A percentile compares a stretch with the other conserved stretches of the same genome.
These are phyloP conservation scores for Drosophila trichaetosa DNA, from an alignment of 2,888 invertebrate genomes.

Conservation along the genomic window DNA sequence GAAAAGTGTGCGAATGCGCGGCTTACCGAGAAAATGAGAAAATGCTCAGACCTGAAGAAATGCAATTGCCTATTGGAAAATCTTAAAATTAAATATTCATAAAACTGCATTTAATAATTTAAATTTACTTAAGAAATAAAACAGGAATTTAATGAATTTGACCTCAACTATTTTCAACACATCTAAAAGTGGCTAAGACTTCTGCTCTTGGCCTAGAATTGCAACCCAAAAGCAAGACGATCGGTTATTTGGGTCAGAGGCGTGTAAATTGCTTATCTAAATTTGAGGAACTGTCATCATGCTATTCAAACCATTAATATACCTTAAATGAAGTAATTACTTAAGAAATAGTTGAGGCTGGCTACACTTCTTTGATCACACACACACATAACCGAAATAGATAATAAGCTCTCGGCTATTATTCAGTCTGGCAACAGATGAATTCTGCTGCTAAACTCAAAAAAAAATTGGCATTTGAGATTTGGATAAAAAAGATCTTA, in stretches of 20 bases:
- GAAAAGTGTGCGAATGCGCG: not conserved
- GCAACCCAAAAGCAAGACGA: not conserved
- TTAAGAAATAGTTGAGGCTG: not conserved
- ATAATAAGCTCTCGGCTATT: not conserved
- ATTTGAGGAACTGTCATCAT: not conserved
- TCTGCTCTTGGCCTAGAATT: not conserved
- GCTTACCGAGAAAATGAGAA: not conserved
- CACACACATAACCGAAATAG: not conserved
- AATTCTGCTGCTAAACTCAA: not conserved
- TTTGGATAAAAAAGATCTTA: not conserved
- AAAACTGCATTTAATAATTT: accelerated
- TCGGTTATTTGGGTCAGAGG: not conserved
- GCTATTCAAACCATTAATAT: not conserved
- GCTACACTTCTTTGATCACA: not conserved
- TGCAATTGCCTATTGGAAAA: not conserved
- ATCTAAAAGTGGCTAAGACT: not conserved
- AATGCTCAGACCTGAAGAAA: not conserved
- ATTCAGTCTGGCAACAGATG: not conserved
- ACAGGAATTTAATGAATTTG: not conserved
- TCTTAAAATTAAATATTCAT: not conserved
- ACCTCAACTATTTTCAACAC: not conserved
- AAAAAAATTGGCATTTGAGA: accelerated
- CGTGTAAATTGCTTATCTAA: not conserved
- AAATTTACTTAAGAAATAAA: not conserved
- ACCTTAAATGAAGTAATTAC: not conserved